phyloP scores from a whole-genome alignment of 2,113 vertebrate genomes.

The Nansenia antarctica region DNA sequence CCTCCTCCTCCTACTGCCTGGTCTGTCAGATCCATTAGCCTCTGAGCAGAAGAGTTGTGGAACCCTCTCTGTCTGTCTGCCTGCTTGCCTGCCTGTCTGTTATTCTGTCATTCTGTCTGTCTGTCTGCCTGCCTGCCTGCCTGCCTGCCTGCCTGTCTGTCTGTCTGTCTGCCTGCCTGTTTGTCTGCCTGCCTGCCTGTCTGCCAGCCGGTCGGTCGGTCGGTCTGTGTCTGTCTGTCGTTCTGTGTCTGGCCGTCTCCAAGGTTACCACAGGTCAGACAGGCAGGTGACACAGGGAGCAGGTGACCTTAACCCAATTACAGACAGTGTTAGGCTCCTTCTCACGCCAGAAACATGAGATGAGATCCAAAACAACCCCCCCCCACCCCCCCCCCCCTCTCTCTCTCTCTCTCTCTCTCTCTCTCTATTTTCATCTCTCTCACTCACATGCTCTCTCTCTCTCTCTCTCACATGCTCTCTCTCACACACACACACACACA shows the following conservation, averaged over 20 bases:
- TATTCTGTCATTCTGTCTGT: background rate
- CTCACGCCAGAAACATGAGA: constrained; percentile 45
- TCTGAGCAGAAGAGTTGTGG: constrained; percentile 63
- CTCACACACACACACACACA: no score
- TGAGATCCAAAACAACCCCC: background rate
- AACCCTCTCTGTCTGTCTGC: constrained; percentile 55
- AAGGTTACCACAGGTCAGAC: constrained; percentile 61
- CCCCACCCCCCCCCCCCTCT: background rate
- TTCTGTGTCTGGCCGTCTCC: constrained; percentile 46
- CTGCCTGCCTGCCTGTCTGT: background rate
- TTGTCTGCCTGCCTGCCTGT: background rate
- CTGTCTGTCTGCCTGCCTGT: background rate
- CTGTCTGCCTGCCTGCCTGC: background rate
- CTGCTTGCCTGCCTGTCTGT: constrained; percentile 3
- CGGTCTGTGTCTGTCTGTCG: constrained; percentile 37
- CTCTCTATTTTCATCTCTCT: background rate
- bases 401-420: background rate
- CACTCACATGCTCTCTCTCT: background rate
- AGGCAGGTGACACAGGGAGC: constrained; percentile 60
- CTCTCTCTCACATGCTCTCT: background rate
- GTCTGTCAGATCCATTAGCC: constrained; percentile 70
- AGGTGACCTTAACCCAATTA: constrained; percentile 64
- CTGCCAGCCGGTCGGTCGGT: constrained; percentile 28
- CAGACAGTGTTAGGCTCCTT: constrained; percentile 20
- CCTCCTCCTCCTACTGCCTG: constrained; percentile 53